Base-by-base conservation (phyloP, 2,888 invertebrate genomes). In the Oligia strigilis region DNA sequence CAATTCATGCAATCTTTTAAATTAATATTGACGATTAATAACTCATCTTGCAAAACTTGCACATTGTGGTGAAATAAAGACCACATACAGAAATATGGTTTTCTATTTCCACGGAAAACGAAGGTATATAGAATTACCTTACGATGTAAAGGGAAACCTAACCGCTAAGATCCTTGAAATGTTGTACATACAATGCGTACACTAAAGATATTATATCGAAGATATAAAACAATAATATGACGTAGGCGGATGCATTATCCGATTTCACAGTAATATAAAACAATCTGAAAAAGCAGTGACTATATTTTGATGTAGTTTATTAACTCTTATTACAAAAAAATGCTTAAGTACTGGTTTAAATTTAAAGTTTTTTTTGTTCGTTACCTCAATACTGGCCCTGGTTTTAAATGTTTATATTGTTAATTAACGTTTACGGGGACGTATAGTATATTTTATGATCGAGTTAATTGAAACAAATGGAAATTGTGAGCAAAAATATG, bases 101-200 rank as follows among this genome's bases (percentile, higher is more conserved):
- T 79, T 49, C 29, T 17, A 46, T 62, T 65, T 55, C 43, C 19
- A 65, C n/a, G 72, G 74, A 72, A 81, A 77, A 40, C 14, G 4
- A 40, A 58, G 46, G 17, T 64, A 79, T 80, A n/a, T 58, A 72
- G 5, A 62, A 46, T 79, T 67, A 76, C 71, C 55, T 77, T 62
- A 66, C 83, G 23, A 65, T 73, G 83, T 83, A 86, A 81, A 72
- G 17, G 14, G 74, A 75, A 66, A 75, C 72, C 75, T 4, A 64
- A 84, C 87, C 87, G 65, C 86, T 78, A 75, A 66, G 0, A 72
- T 75, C 85, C 86, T 87, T 87, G 82, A 82, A 52, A 58, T 13
- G 60, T 29, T 29, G 29, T 29, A 29, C 29, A 29, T 72, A 70
- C 46, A 58, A 9, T 67, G 29, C 52, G 49, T 29, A 74, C 40